A percentile compares a stretch with the other conserved stretches of the same genome.
phyloP scores from a whole-genome alignment of 2,797 vertebrate genomes.

The Manis crassicaudata region DNA sequence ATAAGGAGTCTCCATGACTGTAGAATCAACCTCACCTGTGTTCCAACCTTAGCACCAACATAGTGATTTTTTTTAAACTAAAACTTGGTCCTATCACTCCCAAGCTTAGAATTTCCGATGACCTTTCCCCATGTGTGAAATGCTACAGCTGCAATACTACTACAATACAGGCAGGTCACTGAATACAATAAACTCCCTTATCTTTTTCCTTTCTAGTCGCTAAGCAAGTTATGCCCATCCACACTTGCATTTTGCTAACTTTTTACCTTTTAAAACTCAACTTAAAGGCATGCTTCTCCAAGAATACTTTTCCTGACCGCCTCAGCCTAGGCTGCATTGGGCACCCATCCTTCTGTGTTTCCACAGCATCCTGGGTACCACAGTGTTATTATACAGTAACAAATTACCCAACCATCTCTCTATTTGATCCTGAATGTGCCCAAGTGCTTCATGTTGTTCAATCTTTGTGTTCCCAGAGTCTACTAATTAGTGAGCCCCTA shows the following conservation, averaged over 20 bases:
- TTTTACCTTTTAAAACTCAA: not conserved
- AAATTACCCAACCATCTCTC: not conserved
- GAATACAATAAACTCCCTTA: not conserved
- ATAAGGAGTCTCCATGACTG: not conserved
- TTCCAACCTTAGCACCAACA: not conserved
- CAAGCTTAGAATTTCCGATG: not conserved
- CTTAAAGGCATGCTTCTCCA: not conserved
- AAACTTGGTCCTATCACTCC: not conserved
- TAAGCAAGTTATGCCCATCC: not conserved
- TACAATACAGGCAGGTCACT: not conserved
- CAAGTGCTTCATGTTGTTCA: not conserved
- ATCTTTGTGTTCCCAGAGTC: not conserved
- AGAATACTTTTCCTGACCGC: not conserved
- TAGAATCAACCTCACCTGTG: not conserved
- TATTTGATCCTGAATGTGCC: not conserved
- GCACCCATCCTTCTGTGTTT: not conserved
- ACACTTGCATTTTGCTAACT: not conserved
- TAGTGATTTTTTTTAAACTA: not conserved
- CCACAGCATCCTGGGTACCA: not conserved
- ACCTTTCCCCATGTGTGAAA: not conserved
- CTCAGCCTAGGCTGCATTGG: not conserved
- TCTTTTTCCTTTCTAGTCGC: not conserved
- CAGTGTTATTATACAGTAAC: not conserved
- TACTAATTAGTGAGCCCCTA: not conserved
- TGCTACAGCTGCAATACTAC: not conserved